Evolutionary conservation across 92 coral and sea anemone genomes (phyloP).

Genomic region (Anthopleura xanthogrammica): DNA sequence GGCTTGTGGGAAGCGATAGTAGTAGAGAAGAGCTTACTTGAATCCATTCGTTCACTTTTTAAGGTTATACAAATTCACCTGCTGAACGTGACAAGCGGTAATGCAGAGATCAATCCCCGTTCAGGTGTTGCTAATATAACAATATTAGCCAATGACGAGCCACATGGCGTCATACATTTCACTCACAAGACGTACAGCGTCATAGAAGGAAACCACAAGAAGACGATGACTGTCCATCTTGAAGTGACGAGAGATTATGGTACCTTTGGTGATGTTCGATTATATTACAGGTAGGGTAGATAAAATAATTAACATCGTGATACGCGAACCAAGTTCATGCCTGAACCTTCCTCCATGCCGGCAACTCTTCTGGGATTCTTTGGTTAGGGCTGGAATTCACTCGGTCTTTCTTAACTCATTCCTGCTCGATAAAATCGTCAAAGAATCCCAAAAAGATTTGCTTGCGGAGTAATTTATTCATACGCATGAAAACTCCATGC

Average conservation of each 20-base stretch:
- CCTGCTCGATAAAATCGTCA: too few relatives aligned
- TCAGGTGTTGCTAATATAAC: conserved; percentile 71
- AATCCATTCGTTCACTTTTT: background rate
- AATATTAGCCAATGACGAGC: conserved; percentile 79
- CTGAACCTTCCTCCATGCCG: too few relatives aligned
- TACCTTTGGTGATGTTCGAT: conserved; percentile 70
- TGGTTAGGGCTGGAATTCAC: too few relatives aligned
- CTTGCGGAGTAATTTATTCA: too few relatives aligned
- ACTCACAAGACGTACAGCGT: conserved; percentile 58
- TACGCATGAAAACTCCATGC: too few relatives aligned
- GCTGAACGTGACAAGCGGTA: conserved; percentile 66
- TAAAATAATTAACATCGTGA: background rate
- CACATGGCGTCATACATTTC: conserved; percentile 91
- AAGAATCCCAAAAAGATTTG: too few relatives aligned
- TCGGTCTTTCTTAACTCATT: too few relatives aligned
- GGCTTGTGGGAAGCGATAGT: too few relatives aligned
- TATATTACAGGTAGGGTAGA: conserved; percentile 74
- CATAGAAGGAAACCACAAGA: conserved; percentile 49
- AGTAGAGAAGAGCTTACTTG: background rate
- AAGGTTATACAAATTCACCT: conserved; percentile 75
- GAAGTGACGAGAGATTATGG: conserved; percentile 67
- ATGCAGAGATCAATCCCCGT: conserved; percentile 63
- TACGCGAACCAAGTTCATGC: background rate
- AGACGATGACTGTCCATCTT: conserved; percentile 58
- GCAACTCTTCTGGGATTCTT: too few relatives aligned